phyloP scores from a whole-genome alignment of 2,113 vertebrate species.

The Vombatus ursinus region DNA sequence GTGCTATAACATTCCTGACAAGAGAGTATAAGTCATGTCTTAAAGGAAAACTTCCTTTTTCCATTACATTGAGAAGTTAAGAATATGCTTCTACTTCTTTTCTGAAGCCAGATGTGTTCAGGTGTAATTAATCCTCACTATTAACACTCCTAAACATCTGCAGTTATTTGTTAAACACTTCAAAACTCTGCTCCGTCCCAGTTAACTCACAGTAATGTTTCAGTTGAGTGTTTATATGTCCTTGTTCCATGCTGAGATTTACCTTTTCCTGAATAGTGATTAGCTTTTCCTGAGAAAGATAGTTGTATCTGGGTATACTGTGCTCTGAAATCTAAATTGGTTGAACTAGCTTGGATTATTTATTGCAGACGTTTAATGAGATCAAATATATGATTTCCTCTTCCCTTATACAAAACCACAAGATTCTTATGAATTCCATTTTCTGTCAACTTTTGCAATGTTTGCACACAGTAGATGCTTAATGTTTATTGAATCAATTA shows the following conservation, averaged over 20 bases:
- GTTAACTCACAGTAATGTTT: conserved; percentile 69
- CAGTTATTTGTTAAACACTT: conserved; percentile 61
- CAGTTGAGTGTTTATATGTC: conserved; percentile 68
- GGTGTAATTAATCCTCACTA: conserved; percentile 53
- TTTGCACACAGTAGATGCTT: background rate
- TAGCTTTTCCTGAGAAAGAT: conserved; percentile 72
- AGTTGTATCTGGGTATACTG: conserved; percentile 73
- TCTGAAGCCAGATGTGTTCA: conserved; percentile 46
- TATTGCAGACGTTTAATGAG: conserved; percentile 43
- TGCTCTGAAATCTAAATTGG: conserved; percentile 71
- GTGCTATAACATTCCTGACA: conserved; percentile 32
- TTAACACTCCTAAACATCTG: conserved; percentile 61
- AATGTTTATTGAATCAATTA: background rate
- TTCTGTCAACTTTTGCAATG: conserved; percentile 51
- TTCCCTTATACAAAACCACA: conserved; percentile 51
- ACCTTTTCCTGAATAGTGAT: conserved; percentile 76
- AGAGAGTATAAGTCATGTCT: conserved; percentile 39
- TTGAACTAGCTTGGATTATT: conserved; percentile 30
- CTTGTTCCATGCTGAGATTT: conserved; percentile 29
- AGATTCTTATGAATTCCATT: conserved; percentile 35
- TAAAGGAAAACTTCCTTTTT: conserved; percentile 45
- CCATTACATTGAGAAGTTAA: conserved; percentile 37
- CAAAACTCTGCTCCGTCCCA: conserved; percentile 41
- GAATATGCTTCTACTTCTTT: conserved; percentile 47
- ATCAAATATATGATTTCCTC: background rate